Evolutionary conservation across 2,888 invertebrate genomes (phyloP), one percentile per base, ranked within the genome.

Genomic region (Peribatodes rhomboidaria): DNA sequence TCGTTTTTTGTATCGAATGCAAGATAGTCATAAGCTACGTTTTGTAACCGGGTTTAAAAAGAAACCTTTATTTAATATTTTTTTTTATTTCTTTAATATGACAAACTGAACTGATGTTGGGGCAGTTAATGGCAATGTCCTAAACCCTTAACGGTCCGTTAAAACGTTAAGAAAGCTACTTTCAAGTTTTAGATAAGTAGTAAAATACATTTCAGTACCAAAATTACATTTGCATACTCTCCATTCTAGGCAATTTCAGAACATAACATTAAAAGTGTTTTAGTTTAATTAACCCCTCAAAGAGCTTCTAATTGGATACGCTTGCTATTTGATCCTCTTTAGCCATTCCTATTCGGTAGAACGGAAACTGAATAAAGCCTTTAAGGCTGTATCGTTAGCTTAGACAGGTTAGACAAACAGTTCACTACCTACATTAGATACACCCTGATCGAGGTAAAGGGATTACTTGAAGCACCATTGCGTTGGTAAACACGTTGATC

Each of bases 351-450:
- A 55, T 58, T 64, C 37, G 54, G 54, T 16, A 47, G 42, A 55
- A 64, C 11, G 53, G 57, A 35, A 61, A 62, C 54, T 58, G 58
- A 66, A 65, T 65, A 56, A 54, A 65, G 60, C 65, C 52, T 39
- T 60, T 62, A 57, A 60, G 58, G 42, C 53, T 58, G 44, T 61
- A 59, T 55, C 56, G 68, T 68, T 59, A 58, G 60, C 42, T 61
- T 61, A 62, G 52, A 60, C 60, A 55, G 61, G 62, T 62, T 53
- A 62, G 22, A 39, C 60, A 68, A 68, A 68, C 60, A 65, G 57
- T 66, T 37, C 52, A 52, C 60, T 53, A 68, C 70, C 52, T 67
- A 70, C 75, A 67, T 76, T 72, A 73, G 67, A 35, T 57, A 64
- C 66, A 53, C 61, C 68, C 65, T 73, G 70, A 77, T 73, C 61